Evolutionary conservation across 2,888 invertebrate species (phyloP).

Genomic region (Metacarcinus magister): DNA sequence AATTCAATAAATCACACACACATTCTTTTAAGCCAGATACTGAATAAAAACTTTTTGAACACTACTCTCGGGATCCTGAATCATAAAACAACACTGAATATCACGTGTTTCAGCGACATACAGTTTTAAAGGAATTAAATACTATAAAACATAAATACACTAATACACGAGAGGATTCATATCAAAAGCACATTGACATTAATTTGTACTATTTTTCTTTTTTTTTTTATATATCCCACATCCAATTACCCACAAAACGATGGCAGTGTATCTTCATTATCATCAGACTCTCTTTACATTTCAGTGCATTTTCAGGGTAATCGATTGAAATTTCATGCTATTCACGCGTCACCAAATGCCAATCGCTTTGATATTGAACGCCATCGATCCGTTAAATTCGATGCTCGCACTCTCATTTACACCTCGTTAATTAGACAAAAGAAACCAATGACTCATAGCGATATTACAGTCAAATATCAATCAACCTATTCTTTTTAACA

Average conservation of each 20-base stretch:
- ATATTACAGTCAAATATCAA: not conserved
- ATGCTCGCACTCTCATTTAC: not conserved
- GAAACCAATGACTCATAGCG: not conserved
- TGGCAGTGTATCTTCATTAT: not conserved
- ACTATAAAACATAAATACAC: not conserved
- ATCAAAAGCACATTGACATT: not conserved
- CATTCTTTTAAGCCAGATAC: too few relatives aligned
- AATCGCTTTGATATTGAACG: not conserved
- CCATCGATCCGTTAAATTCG: not conserved
- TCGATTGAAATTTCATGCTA: slow-evolving; percentile 11
- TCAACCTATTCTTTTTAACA: not conserved
- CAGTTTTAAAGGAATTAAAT: not conserved
- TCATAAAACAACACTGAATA: not conserved
- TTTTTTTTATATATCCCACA: not conserved
- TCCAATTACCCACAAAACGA: not conserved
- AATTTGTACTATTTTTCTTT: too few relatives aligned
- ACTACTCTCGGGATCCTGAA: not conserved
- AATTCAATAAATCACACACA: too few relatives aligned
- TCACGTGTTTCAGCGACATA: slow-evolving; percentile 7
- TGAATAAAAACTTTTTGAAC: not conserved
- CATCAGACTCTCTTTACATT: slow-evolving; percentile 12
- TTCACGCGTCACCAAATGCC: not conserved
- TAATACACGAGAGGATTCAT: not conserved
- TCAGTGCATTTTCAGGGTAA: not conserved
- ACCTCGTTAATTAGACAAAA: slow-evolving; percentile 29